These are phyloP conservation scores for Allacma fusca DNA, from an alignment of 2,888 invertebrate species.

Conservation along the genomic window DNA sequence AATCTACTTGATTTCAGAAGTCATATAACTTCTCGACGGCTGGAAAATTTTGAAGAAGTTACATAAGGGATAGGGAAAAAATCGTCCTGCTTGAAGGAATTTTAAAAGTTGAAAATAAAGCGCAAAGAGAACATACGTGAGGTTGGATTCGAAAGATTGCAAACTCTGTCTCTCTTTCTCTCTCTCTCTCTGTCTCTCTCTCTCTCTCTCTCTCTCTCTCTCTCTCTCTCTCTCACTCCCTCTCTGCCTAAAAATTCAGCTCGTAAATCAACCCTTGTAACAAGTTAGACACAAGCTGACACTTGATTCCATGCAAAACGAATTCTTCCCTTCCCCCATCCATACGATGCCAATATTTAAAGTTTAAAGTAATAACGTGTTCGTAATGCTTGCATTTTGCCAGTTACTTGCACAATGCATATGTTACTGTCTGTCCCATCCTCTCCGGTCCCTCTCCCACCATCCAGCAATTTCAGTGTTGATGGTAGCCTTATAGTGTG, in stretches of 20 bases:
- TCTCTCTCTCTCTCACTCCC: slow-evolving; percentile 24
- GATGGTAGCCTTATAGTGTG: background rate
- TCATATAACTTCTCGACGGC: background rate
- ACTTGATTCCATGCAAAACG: slow-evolving; percentile 60
- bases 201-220: slow-evolving; percentile 20
- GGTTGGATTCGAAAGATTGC: slow-evolving; percentile 30
- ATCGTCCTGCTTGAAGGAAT: slow-evolving; percentile 9
- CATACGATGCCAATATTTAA: slow-evolving; percentile 55
- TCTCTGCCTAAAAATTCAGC: slow-evolving; percentile 52
- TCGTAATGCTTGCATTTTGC: slow-evolving; percentile 38
- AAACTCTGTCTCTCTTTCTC: slow-evolving; percentile 34
- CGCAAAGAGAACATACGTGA: background rate
- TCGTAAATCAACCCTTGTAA: slow-evolving; percentile 60
- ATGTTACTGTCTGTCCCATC: slow-evolving; percentile 32
- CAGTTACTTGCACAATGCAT: slow-evolving; percentile 34
- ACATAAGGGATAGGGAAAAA: background rate
- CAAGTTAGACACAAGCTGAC: slow-evolving; percentile 58
- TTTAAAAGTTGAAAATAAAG: slow-evolving; percentile 7
- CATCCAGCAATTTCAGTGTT: background rate
- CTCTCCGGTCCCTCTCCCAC: background rate
- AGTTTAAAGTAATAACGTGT: slow-evolving; percentile 42
- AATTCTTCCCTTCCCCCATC: slow-evolving; percentile 51
- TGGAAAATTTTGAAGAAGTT: slow-evolving; percentile 13
- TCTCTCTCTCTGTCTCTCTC: slow-evolving; percentile 19
- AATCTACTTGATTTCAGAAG: background rate